Conservation (phyloP, 2,888 invertebrate genomes). For the Tetheella fluctuosa region DNA sequence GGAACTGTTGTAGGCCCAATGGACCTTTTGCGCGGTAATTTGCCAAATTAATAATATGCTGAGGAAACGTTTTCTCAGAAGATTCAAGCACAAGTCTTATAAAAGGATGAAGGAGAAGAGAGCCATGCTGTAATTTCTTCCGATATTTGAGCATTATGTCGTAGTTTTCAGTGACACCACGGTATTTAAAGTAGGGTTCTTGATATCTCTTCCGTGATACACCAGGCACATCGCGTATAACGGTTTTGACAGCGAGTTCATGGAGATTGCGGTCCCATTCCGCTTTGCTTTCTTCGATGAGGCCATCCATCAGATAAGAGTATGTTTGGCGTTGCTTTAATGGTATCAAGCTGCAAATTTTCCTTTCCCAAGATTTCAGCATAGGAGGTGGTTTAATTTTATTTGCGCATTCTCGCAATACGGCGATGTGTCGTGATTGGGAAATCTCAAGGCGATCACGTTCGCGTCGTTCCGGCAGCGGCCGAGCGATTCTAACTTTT, state of each 20-base stretch:
- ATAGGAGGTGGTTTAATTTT: conserved; percentile 85
- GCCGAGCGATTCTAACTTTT: conserved; percentile 66
- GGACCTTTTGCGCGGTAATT: conserved; percentile 74
- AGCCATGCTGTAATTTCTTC: conserved; percentile 80
- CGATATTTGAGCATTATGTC: conserved; percentile 83
- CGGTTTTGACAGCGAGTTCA: conserved; percentile 85
- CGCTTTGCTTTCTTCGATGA: conserved; percentile 82
- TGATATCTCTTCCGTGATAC: conserved; percentile 73
- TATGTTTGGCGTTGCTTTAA: conserved; percentile 82
- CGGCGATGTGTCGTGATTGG: conserved; percentile 79
- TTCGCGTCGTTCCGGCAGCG: conserved; percentile 60
- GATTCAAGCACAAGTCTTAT: conserved; percentile 84
- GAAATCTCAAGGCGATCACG: conserved; percentile 75
- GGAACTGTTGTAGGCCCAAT: conserved; percentile 64
- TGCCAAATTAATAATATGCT: conserved; percentile 79
- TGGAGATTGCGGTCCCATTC: conserved; percentile 86
- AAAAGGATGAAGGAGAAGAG: conserved; percentile 86
- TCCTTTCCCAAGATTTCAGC: conserved; percentile 84
- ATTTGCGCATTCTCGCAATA: conserved; percentile 83
- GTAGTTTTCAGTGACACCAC: conserved; percentile 86
- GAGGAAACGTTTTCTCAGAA: conserved; percentile 80
- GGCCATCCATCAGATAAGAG: conserved; percentile 76
- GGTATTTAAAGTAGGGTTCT: conserved; percentile 84
- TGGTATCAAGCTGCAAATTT: conserved; percentile 84
- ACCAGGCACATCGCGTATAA: conserved; percentile 84